A percentile compares a stretch with the other conserved stretches of the same genome.
Evolutionary conservation across 2,888 invertebrate genomes (phyloP).

Genomic region (Epistrophe grossulariae): DNA sequence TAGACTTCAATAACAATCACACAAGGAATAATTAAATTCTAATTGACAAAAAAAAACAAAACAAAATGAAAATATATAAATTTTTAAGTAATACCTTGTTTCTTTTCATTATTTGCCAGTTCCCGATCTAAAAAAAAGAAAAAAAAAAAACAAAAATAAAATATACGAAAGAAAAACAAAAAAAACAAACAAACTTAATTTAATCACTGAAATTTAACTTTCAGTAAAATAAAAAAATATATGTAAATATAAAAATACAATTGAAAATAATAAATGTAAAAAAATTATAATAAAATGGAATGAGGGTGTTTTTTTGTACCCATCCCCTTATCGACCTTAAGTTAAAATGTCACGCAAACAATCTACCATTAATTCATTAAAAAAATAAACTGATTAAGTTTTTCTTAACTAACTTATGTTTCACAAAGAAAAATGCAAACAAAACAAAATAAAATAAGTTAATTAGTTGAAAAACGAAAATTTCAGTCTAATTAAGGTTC

Average conservation of each 20-base stretch:
- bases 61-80: not conserved
- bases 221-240: no score
- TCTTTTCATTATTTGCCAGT: slow-evolving; percentile 83
- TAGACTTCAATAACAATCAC: no score
- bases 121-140: slow-evolving; percentile 82
- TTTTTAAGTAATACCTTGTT: slow-evolving; percentile 79
- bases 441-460: slow-evolving; percentile 4
- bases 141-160: slow-evolving; percentile 68
- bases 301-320: not conserved
- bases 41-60: no score
- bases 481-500: slow-evolving; percentile 62
- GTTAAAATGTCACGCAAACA: slow-evolving; percentile 6
- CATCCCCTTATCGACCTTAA: not conserved
- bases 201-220: not conserved
- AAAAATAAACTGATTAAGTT: not conserved
- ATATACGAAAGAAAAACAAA: slow-evolving; percentile 60
- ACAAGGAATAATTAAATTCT: no score
- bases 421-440: not conserved
- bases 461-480: slow-evolving; percentile 46
- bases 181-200: not conserved
- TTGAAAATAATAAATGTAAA: no score
- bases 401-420: not conserved
- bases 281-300: not conserved
- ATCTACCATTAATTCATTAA: not conserved
- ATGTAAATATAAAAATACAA: no score